Conservation (phyloP, 2,113 vertebrate species). For the Chionis minor region DNA sequence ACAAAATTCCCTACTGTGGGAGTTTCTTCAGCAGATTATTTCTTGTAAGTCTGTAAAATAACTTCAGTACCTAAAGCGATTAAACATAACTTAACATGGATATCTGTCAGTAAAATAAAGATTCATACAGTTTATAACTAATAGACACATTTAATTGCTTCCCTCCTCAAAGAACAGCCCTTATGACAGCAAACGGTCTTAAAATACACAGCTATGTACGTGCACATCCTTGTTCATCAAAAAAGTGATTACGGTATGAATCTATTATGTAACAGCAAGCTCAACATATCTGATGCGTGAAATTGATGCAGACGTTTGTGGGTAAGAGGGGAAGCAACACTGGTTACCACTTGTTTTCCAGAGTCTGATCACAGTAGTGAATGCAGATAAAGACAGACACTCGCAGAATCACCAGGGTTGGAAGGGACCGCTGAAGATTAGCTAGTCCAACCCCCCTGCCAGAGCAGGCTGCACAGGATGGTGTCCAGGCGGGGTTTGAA, state of each 20-base stretch:
- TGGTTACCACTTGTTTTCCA: neutral
- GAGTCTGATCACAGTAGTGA: neutral
- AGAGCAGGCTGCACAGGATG: too few species aligned
- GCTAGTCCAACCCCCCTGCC: too few species aligned
- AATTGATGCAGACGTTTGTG: neutral
- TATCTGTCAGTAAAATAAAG: neutral
- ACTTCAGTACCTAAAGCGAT: neutral
- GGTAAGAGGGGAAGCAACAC: neutral
- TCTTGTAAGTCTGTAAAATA: neutral
- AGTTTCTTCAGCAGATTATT: neutral
- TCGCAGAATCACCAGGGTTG: too few species aligned
- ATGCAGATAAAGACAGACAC: neutral
- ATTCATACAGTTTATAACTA: neutral
- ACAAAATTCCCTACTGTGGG: neutral
- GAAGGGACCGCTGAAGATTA: too few species aligned
- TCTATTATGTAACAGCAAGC: neutral
- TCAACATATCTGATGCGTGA: neutral
- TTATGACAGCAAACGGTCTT: neutral
- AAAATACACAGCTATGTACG: neutral
- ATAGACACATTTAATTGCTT: neutral
- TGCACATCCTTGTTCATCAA: neutral
- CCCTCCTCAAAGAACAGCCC: neutral
- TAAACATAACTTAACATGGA: neutral
- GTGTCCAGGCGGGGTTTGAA: too few species aligned
- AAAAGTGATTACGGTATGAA: neutral